Evolutionary conservation across 2,113 vertebrate genomes (phyloP).

Genomic region (Polypterus senegalus): DNA sequence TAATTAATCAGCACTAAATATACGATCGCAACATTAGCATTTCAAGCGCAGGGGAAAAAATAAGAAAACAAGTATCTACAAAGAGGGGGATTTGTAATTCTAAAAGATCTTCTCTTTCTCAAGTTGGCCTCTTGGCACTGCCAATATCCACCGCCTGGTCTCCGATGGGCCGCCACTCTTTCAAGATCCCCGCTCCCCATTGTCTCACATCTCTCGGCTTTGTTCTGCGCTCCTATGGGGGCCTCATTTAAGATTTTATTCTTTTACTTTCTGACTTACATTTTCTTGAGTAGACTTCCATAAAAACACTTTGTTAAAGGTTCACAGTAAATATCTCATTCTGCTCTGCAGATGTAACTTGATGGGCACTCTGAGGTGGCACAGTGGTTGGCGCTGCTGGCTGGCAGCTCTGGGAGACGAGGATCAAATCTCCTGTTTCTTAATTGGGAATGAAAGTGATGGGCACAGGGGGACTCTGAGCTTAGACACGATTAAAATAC

Average conservation of each 20-base stretch:
- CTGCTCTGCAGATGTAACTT: too few species aligned
- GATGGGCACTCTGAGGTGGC: too few species aligned
- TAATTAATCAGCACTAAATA: not conserved
- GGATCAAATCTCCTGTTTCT: too few species aligned
- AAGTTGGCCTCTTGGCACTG: not conserved
- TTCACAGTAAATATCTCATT: too few species aligned
- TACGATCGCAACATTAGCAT: not conserved
- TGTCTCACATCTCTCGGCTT: conserved; percentile 2
- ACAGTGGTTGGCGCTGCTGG: too few species aligned
- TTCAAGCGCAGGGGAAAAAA: not conserved
- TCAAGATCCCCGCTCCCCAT: not conserved
- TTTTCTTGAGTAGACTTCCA: too few species aligned
- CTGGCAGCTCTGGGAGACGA: too few species aligned
- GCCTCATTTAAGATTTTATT: not conserved
- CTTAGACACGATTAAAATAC: too few species aligned
- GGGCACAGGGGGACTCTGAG: too few species aligned
- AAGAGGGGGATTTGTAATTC: not conserved
- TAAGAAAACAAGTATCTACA: not conserved
- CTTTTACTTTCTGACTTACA: too few species aligned
- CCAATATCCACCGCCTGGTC: not conserved
- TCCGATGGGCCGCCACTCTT: not conserved
- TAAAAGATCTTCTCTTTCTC: not conserved
- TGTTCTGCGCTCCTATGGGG: not conserved
- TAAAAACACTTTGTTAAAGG: too few species aligned
- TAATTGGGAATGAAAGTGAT: too few species aligned